Evolutionary conservation across 2,113 vertebrate species (phyloP).

Genomic region (Epinephelus cyanopodus): DNA sequence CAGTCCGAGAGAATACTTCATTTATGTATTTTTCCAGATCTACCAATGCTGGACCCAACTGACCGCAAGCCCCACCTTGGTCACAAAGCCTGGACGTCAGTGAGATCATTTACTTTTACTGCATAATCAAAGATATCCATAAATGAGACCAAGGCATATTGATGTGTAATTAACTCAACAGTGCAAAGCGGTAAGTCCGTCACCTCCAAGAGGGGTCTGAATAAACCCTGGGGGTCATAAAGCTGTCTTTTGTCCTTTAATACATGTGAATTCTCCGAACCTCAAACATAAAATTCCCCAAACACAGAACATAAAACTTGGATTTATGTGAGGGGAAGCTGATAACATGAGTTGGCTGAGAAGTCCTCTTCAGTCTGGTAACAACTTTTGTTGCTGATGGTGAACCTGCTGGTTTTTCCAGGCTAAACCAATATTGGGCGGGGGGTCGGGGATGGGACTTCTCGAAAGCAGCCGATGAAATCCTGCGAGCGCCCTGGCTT

Average conservation of each 20-base stretch:
- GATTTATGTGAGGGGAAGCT: conserved; percentile 34
- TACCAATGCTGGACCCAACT: conserved; percentile 4
- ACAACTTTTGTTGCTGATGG: conserved; percentile 9
- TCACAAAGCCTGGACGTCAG: conserved; percentile 37
- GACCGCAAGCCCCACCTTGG: conserved; percentile 10
- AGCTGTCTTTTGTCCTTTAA: conserved; percentile 62
- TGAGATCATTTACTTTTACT: conserved; percentile 72
- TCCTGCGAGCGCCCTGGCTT: conserved; percentile 29
- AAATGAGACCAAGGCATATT: conserved; percentile 73
- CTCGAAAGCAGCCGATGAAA: conserved; percentile 51
- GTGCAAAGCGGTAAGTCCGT: conserved; percentile 58
- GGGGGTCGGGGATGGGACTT: background rate
- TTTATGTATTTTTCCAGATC: conserved; percentile 22
- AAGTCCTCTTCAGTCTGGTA: conserved; percentile 21
- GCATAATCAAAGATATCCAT: conserved; percentile 77
- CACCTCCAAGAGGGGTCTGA: conserved; percentile 40
- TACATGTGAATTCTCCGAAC: conserved; percentile 61
- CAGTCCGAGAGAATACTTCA: conserved; percentile 32
- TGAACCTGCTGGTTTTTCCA: conserved; percentile 45
- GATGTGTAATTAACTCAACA: conserved; percentile 79
- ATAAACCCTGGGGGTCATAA: conserved; percentile 66
- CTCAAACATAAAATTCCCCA: conserved; percentile 40
- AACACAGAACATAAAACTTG: conserved; percentile 51
- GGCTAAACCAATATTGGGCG: conserved; percentile 36
- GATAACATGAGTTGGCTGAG: conserved; percentile 17